These are phyloP conservation scores for Pseudoips prasinana DNA, from an alignment of 2,888 invertebrate species.

Conservation along the genomic window DNA sequence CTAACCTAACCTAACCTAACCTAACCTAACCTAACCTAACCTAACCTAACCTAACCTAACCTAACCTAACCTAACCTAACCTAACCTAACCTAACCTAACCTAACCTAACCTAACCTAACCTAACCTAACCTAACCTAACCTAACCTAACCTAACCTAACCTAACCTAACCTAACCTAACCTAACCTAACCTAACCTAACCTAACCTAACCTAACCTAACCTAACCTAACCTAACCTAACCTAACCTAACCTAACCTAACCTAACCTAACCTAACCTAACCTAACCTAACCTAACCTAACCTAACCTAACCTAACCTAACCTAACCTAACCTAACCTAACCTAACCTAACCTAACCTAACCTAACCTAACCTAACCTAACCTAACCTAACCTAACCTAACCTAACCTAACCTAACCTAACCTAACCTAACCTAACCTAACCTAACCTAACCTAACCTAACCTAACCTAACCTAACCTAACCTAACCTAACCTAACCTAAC, in stretches of 20 bases:
- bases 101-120: slow-evolving; percentile 22
- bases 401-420: slow-evolving; percentile 18
- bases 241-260: slow-evolving; percentile 18
- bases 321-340: slow-evolving; percentile 16
- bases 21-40: slow-evolving; percentile 22
- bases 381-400: slow-evolving; percentile 17
- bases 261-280: slow-evolving; percentile 14
- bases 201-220: slow-evolving; percentile 18
- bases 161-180: slow-evolving; percentile 19
- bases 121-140: slow-evolving; percentile 14
- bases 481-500: slow-evolving; percentile 15
- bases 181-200: slow-evolving; percentile 9
- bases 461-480: slow-evolving; percentile 14
- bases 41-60: slow-evolving; percentile 28
- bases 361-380: slow-evolving; percentile 16
- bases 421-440: slow-evolving; percentile 15
- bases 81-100: slow-evolving; percentile 22
- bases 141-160: slow-evolving; percentile 11
- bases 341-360: slow-evolving; percentile 10
- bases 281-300: slow-evolving; percentile 16
- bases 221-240: slow-evolving; percentile 17
- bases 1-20: slow-evolving; percentile 22
- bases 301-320: slow-evolving; percentile 17
- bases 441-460: slow-evolving; percentile 13
- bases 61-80: slow-evolving; percentile 23